Percentiles rank a stretch among this genome's conserved stretches.
Conservation (phyloP, 2,888 invertebrate genomes). For the Lucinisca nassula region DNA sequence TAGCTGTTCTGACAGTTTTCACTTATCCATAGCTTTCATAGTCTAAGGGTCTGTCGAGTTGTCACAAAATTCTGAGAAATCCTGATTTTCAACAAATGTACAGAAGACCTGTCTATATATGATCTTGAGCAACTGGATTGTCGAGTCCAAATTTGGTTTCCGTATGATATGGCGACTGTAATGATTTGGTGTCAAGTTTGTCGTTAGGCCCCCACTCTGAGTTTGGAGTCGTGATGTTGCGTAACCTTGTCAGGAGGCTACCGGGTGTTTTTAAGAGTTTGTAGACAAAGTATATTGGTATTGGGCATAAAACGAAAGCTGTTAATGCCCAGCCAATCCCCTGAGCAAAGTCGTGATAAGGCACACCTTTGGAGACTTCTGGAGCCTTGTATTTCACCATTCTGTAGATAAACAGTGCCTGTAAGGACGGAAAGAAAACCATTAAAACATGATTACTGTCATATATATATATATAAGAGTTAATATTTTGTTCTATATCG, state of each 20-base stretch:
- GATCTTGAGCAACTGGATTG: slow-evolving; percentile 48
- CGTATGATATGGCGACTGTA: slow-evolving; percentile 39
- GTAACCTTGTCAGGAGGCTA: slow-evolving; percentile 62
- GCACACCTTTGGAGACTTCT: slow-evolving; percentile 63
- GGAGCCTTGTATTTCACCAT: slow-evolving; percentile 77
- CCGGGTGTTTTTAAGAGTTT: slow-evolving; percentile 60
- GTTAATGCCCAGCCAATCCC: slow-evolving; percentile 78
- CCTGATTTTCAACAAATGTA: too few relatives aligned
- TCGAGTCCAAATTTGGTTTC: slow-evolving; percentile 56
- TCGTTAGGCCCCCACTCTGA: slow-evolving; percentile 77
- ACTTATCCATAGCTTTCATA: too few relatives aligned
- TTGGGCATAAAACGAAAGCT: slow-evolving; percentile 74
- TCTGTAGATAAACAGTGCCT: slow-evolving; percentile 81
- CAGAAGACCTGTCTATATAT: too few relatives aligned
- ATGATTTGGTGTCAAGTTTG: slow-evolving; percentile 48
- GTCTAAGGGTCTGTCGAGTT: too few relatives aligned
- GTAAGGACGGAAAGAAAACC: slow-evolving; percentile 43
- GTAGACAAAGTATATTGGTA: slow-evolving; percentile 77
- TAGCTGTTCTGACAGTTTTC: too few relatives aligned
- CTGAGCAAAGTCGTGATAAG: slow-evolving; percentile 79
- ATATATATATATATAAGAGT: too few relatives aligned
- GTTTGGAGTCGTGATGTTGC: slow-evolving; percentile 72
- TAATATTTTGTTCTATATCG: too few relatives aligned
- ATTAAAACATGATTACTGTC: too few relatives aligned
- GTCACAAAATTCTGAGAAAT: too few relatives aligned